phyloP scores from a whole-genome alignment of 1,140 invertebrate species.

The Rhopalosiphum padi region DNA sequence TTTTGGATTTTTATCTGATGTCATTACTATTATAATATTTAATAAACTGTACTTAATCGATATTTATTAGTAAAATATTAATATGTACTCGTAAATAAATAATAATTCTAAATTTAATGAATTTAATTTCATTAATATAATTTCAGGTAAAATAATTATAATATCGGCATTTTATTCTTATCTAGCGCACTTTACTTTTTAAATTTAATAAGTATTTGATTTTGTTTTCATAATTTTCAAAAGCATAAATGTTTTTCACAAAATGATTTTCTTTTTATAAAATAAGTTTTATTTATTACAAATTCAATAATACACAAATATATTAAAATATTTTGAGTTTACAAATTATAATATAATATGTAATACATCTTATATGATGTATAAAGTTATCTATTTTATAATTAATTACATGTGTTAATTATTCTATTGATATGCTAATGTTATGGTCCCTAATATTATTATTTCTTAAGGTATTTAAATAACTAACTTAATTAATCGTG shows the following conservation, averaged over 20 bases:
- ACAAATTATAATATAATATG: background rate
- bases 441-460: background rate
- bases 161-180: background rate
- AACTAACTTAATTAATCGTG: background rate
- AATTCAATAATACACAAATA: background rate
- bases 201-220: background rate
- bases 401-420: background rate
- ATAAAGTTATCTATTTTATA: background rate
- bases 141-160: background rate
- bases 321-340: background rate
- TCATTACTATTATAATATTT: background rate
- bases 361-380: background rate
- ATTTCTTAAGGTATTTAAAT: background rate
- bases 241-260: background rate
- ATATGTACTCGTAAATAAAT: background rate
- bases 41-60: background rate
- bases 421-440: conserved; percentile 4
- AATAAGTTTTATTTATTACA: background rate
- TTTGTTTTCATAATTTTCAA: background rate
- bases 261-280: background rate
- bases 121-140: background rate
- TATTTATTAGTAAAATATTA: background rate
- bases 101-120: background rate
- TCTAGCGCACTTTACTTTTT: background rate
- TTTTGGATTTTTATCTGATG: background rate